Percentiles rank a stretch among this genome's conserved stretches.
Conservation (phyloP, 2,113 vertebrate species). For the Myotis lucifugus region DNA sequence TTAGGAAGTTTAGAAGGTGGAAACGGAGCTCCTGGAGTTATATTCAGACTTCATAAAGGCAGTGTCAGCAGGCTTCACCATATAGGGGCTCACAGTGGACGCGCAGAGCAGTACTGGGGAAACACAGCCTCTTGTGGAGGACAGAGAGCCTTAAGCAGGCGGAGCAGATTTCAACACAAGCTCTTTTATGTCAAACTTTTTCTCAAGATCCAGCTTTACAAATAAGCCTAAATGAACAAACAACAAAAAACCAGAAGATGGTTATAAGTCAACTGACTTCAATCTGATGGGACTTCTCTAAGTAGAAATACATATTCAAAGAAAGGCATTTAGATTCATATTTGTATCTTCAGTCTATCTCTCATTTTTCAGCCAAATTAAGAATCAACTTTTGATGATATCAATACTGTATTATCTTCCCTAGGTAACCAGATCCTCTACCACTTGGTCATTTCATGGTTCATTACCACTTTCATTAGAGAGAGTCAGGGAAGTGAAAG, state of each 20-base stretch:
- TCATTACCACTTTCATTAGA: constrained; percentile 33
- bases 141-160: neutral
- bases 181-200: neutral
- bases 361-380: neutral
- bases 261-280: neutral
- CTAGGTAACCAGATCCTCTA: neutral
- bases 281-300: neutral
- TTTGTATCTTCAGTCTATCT: neutral
- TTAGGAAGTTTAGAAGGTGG: neutral
- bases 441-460: neutral
- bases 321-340: neutral
- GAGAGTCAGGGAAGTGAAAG: neutral
- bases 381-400: constrained; percentile 12
- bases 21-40: neutral
- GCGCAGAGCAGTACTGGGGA: neutral
- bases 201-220: constrained; percentile 61
- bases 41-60: neutral
- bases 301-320: neutral
- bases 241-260: constrained; percentile 17
- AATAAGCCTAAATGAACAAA: constrained; percentile 62
- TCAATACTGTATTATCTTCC: neutral
- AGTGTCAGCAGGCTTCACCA: neutral
- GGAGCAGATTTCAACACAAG: neutral
- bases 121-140: neutral
- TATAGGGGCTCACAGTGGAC: neutral